Evolutionary conservation across 2,797 vertebrate species (phyloP).

Genomic region (Micropoecilia bifurca): DNA sequence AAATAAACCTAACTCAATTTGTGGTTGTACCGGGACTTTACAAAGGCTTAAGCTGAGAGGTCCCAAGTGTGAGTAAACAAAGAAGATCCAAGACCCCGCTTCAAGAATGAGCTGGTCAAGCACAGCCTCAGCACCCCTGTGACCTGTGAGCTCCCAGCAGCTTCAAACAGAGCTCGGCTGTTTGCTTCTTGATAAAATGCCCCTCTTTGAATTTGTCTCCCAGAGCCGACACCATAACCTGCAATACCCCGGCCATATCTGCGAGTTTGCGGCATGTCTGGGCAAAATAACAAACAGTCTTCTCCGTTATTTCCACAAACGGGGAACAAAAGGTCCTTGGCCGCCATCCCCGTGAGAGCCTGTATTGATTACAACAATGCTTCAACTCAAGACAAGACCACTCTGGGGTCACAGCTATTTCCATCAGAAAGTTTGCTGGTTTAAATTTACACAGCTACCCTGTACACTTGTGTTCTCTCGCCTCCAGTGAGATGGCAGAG

Average conservation of each 20-base stretch:
- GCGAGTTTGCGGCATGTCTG: slow-evolving; percentile 82
- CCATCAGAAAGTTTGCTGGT: slow-evolving; percentile 87
- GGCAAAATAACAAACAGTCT: slow-evolving; percentile 85
- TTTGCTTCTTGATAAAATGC: slow-evolving; percentile 80
- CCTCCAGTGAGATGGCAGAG: slow-evolving; percentile 77
- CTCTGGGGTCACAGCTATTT: slow-evolving; percentile 84
- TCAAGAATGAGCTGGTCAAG: slow-evolving; percentile 79
- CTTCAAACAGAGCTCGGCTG: slow-evolving; percentile 74
- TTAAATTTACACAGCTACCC: slow-evolving; percentile 83
- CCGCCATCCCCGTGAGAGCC: slow-evolving; percentile 79
- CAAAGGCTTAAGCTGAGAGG: slow-evolving; percentile 47
- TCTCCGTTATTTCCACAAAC: slow-evolving; percentile 85
- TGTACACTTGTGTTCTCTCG: slow-evolving; percentile 68
- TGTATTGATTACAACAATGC: slow-evolving; percentile 87
- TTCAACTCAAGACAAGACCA: slow-evolving; percentile 84
- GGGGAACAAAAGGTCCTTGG: slow-evolving; percentile 84
- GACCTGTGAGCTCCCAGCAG: slow-evolving; percentile 70
- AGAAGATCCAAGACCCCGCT: slow-evolving; percentile 72
- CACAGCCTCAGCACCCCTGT: slow-evolving; percentile 63
- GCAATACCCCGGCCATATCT: slow-evolving; percentile 81
- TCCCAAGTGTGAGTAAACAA: slow-evolving; percentile 68
- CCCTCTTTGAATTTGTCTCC: slow-evolving; percentile 80
- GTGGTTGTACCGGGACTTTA: slow-evolving; percentile 54
- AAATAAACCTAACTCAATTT: slow-evolving; percentile 60
- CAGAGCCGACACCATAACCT: slow-evolving; percentile 80